Percentiles rank a stretch among this genome's conserved stretches.
Evolutionary conservation across 2,888 invertebrate species (phyloP).

Genomic region (Drosophila cracens): DNA sequence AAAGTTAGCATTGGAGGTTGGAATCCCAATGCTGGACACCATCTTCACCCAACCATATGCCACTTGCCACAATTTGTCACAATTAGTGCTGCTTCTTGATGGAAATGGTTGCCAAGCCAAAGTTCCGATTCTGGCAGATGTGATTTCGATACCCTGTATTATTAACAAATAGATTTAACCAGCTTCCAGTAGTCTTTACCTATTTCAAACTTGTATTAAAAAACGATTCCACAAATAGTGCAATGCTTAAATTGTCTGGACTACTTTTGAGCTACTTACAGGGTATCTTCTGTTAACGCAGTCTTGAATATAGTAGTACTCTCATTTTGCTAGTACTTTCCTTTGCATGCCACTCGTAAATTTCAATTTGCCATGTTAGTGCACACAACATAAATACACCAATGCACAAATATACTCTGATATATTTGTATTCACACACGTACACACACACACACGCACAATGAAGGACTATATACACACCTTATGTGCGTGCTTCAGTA

Average conservation of each 20-base stretch:
- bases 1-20: slow-evolving; percentile 9
- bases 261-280: neutral
- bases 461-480: neutral
- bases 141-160: neutral
- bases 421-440: slow-evolving; percentile 11
- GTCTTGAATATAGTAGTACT: neutral
- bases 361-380: slow-evolving; percentile 64
- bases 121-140: neutral
- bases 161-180: neutral
- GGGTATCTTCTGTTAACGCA: slow-evolving; percentile 1
- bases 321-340: slow-evolving; percentile 20
- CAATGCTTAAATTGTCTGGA: neutral
- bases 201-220: too few relatives aligned
- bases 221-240: neutral
- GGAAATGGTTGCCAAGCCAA: slow-evolving; percentile 38
- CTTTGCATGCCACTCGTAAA: slow-evolving; percentile 61
- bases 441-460: neutral
- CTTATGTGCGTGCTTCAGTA: slow-evolving; percentile 26
- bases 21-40: slow-evolving; percentile 22
- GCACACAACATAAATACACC: slow-evolving; percentile 33
- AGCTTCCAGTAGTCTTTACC: neutral
- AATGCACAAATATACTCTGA: slow-evolving; percentile 15
- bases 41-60: neutral
- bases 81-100: slow-evolving; percentile 50
- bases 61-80: slow-evolving; percentile 61